Evolutionary conservation across 2,113 vertebrate species (phyloP), one percentile per base, ranked within the genome.

Genomic region (Oostethus manadensis): DNA sequence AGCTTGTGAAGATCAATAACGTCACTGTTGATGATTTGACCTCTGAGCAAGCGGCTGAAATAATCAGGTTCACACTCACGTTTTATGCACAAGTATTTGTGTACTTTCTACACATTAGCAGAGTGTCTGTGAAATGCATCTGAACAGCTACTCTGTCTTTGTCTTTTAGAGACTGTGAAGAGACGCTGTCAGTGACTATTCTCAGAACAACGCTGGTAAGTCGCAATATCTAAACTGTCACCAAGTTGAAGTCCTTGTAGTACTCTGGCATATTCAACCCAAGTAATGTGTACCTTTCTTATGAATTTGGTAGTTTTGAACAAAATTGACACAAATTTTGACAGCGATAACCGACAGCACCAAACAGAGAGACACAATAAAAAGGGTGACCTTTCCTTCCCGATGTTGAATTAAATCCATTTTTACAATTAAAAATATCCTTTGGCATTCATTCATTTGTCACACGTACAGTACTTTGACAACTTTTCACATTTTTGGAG

Each of bases 1-100:
- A 93, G 74, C 88, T 97, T 16, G 82, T 97, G 68, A 88, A 78
- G 50, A 94, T 99, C 87, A 98, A 98, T 84, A 89, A 91, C 2
- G 82, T 89, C 0, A 26, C 65, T 0, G 86, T 90, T 1, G 91
- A 93, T 13, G 88, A 91, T 21, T n/a, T 93, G 66, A 92, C 94
- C 47, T 86, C 88, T 0, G 92, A 93, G 57, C 89, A 90, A 69
- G 91, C 91, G 1, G 84, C 88, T 56, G 80, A 92, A 81, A 89
- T 98, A 81, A 92, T 99, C 83, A 99, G 95, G 96, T 97, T 43
- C 73, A 4, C 50, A 13, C 65, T 4, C 15, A 6, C 18, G 33
- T 18, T 21, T n/a, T 35, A 45, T 38, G 57, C 43, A 53, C 45
- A 51, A 38, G 43, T 20, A 40, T 49, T 2, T 4, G 3, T 35